phyloP scores from a whole-genome alignment of 2,113 vertebrate genomes.

The Psittacara wagleri region DNA sequence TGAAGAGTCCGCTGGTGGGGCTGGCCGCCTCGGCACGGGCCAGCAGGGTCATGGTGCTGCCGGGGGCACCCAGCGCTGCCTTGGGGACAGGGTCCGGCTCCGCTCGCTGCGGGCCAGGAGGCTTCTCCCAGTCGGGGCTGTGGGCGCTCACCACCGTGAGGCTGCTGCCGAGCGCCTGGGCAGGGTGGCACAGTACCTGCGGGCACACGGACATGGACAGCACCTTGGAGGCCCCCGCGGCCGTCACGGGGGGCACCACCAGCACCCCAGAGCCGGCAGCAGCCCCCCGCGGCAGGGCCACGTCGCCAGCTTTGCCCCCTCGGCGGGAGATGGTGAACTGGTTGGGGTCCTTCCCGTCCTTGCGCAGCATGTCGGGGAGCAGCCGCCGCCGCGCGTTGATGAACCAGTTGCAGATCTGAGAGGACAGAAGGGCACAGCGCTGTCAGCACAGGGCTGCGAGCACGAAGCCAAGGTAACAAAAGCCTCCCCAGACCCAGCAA shows the following conservation, averaged over 20 bases:
- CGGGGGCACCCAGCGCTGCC: background rate
- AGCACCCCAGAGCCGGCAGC: constrained; percentile 49
- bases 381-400: constrained; percentile 93
- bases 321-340: constrained; percentile 94
- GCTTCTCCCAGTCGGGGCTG: constrained; percentile 56
- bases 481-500: background rate
- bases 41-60: constrained; percentile 69
- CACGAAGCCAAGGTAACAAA: background rate
- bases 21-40: constrained; percentile 74
- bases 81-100: constrained; percentile 24
- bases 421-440: background rate
- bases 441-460: background rate
- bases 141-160: background rate
- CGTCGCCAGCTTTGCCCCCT: constrained; percentile 71
- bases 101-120: background rate
- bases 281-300: constrained; percentile 55
- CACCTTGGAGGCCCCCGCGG: constrained; percentile 46
- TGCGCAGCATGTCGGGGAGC: constrained; percentile 91
- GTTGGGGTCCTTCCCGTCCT: constrained; percentile 93
- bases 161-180: constrained; percentile 17
- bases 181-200: constrained; percentile 58
- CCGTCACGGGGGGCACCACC: constrained; percentile 62
- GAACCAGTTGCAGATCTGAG: constrained; percentile 98
- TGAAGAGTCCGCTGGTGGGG: constrained; percentile 84
- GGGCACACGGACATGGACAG: constrained; percentile 67